Evolutionary conservation across 2,797 vertebrate species (phyloP).

Genomic region (Semotilus atromaculatus): DNA sequence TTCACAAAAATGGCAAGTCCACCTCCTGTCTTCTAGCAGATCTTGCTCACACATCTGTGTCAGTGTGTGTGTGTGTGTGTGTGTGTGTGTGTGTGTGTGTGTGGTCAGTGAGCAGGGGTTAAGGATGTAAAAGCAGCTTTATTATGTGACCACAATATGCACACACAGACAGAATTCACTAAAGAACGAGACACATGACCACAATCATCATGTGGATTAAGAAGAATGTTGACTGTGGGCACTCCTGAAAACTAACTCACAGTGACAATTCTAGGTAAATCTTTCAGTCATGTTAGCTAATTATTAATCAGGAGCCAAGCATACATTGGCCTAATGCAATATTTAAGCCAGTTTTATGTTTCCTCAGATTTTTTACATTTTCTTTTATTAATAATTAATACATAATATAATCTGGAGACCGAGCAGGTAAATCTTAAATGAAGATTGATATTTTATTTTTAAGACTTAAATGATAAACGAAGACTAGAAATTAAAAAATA

Average conservation of each 20-base stretch:
- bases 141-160: neutral
- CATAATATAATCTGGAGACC: neutral
- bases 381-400: neutral
- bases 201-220: neutral
- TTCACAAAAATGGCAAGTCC: conserved; percentile 3
- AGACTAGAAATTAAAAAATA: neutral
- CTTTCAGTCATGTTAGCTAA: neutral
- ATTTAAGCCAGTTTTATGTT: neutral
- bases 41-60: conserved; percentile 18
- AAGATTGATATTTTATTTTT: too few species aligned
- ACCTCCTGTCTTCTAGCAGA: neutral
- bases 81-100: neutral
- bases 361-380: neutral
- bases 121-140: conserved; percentile 4
- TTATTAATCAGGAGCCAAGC: conserved; percentile 2
- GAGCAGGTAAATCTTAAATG: neutral
- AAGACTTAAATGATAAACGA: too few species aligned
- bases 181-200: neutral
- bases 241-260: neutral
- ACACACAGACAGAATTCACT: neutral
- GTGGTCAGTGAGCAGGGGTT: neutral
- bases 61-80: neutral
- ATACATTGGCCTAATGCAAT: neutral
- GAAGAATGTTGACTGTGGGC: neutral
- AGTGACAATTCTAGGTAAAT: neutral